Base-by-base conservation (phyloP, 2,113 vertebrate genomes). In the Rhagologus leucostigma region DNA sequence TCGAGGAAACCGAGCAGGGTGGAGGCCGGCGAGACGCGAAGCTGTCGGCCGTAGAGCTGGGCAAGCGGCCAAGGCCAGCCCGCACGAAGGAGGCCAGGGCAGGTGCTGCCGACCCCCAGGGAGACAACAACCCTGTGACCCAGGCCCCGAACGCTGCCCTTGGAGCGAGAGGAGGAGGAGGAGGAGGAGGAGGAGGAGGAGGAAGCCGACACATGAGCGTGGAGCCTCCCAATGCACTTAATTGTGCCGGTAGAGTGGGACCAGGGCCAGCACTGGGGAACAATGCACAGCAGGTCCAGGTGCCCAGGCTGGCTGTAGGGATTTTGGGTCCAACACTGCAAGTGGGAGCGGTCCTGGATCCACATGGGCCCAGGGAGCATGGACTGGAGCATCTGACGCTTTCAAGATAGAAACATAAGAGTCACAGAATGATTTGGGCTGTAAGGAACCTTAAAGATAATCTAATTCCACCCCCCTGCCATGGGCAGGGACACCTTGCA, bases 221-320 rank as follows among this genome's bases (percentile, higher is more conserved):
- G 68, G n/a, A 53, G 41, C 16, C 26, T 75, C 44, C 18, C 22
- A 33, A 11, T 19, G 30, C 23, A 22, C 41, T 87, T 65, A 39
- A 19, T 35, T 60, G 26, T 68, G 26, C 13, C 1, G 3, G 32
- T 23, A 46, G 44, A 49, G n/a, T 7, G 50, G 35, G 41, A 47
- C 37, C 47, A n/a, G 33, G 32, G 18, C 7, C 33, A 14, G 32
- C 9, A 7, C 37, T 18, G 4, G 8, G 16, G 22, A 23, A 21
- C 0, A 1, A 13, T 7, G 2, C 56, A 4, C 8, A 8, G 65
- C 18, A 18, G 41, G 7, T 60, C 23, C 41, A 42, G 0, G 7
- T 9, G 8, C 11, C 41, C 7, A 2, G 13, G 33, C 26, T 16
- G 23, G 21, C 29, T 14, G 15, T 22, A n/a, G 11, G 32, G 27